Conservation (phyloP, 2,113 vertebrate species). For the Empidonax traillii region DNA sequence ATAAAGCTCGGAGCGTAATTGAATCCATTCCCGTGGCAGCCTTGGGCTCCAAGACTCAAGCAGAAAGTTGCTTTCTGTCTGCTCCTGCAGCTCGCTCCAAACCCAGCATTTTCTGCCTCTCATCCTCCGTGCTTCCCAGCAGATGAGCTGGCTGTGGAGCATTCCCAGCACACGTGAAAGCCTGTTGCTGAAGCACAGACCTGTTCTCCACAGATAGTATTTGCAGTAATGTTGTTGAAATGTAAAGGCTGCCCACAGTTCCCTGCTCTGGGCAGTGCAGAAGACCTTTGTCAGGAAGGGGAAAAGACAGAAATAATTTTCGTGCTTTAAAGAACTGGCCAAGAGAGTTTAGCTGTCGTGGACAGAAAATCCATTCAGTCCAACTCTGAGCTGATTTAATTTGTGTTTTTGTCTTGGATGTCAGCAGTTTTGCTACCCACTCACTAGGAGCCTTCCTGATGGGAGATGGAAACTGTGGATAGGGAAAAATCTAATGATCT, state of each 20-base stretch:
- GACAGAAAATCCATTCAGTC: neutral
- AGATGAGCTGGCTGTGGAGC: neutral
- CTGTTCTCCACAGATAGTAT: neutral
- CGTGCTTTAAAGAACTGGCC: neutral
- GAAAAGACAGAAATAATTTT: neutral
- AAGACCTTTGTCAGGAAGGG: neutral
- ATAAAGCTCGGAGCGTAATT: neutral
- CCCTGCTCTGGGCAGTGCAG: neutral
- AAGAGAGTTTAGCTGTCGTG: neutral
- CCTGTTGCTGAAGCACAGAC: neutral
- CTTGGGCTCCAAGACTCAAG: neutral
- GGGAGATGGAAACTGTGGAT: neutral
- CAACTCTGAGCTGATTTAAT: neutral
- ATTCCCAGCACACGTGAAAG: neutral
- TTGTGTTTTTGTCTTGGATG: neutral
- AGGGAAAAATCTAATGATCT: neutral
- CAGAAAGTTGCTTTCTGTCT: neutral
- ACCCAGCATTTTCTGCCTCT: neutral
- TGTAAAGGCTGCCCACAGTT: neutral
- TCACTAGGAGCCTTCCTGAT: neutral
- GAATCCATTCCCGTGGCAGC: neutral
- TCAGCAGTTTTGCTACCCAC: neutral
- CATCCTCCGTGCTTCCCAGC: neutral
- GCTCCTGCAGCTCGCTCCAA: neutral
- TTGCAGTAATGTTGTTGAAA: neutral